Evolutionary conservation across 2,888 invertebrate species (phyloP).

Genomic region (Girardia tigrina): DNA sequence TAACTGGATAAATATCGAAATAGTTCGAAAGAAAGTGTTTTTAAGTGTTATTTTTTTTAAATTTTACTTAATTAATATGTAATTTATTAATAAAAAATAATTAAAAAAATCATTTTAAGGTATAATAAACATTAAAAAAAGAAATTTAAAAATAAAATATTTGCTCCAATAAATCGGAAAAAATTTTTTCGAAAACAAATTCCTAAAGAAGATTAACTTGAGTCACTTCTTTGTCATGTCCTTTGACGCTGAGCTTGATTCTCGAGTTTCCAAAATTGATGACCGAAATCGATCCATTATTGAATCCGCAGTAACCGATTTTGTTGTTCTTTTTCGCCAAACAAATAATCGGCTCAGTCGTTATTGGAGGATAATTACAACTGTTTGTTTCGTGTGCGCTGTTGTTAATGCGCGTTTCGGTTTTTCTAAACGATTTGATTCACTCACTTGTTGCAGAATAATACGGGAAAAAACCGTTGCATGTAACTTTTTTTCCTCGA

Average conservation of each 20-base stretch:
- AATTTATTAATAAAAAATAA: no score
- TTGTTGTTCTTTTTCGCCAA: not conserved
- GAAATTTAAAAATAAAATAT: no score
- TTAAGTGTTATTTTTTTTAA: no score
- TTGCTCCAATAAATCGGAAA: no score
- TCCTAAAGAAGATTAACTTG: not conserved
- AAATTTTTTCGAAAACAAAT: no score
- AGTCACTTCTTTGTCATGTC: not conserved
- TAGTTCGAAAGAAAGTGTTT: no score
- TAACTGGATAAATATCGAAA: no score
- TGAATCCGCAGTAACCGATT: not conserved
- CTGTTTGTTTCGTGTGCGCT: not conserved
- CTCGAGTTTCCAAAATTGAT: not conserved
- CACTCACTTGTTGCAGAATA: not conserved
- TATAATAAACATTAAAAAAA: no score
- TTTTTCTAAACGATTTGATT: not conserved
- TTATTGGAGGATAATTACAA: conserved; percentile 11
- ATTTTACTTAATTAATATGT: no score
- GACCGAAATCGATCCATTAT: conserved; percentile 1
- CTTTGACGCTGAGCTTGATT: not conserved
- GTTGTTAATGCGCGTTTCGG: not conserved
- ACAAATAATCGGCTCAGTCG: not conserved
- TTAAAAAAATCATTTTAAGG: no score
- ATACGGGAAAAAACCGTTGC: not conserved
- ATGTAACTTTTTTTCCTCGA: not conserved